Conservation (phyloP, 2,888 invertebrate genomes). For the Eupithecia subumbrata region DNA sequence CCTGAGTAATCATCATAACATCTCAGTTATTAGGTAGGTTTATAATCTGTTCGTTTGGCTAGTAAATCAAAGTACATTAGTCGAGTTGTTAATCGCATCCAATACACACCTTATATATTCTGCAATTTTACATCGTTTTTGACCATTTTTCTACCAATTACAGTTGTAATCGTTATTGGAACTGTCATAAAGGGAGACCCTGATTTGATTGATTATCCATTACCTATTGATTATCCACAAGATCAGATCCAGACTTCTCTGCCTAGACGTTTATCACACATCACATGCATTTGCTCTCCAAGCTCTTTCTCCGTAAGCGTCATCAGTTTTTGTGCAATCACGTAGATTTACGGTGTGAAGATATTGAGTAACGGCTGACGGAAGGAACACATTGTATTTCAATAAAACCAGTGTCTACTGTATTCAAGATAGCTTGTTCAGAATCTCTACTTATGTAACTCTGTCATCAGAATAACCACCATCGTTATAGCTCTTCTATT, state of each 20-base stretch:
- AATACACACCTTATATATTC: neutral
- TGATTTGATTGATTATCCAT: too few relatives aligned
- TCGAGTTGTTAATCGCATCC: neutral
- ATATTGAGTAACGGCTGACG: constrained; percentile 56
- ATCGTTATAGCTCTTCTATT: neutral
- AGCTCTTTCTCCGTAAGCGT: constrained; percentile 41
- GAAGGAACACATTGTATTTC: constrained; percentile 33
- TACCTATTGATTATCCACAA: neutral
- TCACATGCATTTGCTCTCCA: neutral
- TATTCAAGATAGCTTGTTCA: neutral
- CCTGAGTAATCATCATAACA: too few relatives aligned
- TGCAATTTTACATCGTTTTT: neutral
- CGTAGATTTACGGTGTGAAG: constrained; percentile 54
- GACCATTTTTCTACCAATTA: neutral
- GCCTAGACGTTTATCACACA: neutral
- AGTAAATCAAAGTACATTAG: too few relatives aligned
- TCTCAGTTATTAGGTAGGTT: too few relatives aligned
- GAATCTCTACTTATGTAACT: neutral
- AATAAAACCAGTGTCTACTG: neutral
- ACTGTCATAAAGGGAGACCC: neutral
- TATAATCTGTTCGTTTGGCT: too few relatives aligned
- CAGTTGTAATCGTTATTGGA: neutral
- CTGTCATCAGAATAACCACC: neutral
- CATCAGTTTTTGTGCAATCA: constrained; percentile 52
- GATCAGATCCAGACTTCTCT: neutral